Evolutionary conservation across 1,140 invertebrate species (phyloP).

Genomic region (Drosophila truncata): DNA sequence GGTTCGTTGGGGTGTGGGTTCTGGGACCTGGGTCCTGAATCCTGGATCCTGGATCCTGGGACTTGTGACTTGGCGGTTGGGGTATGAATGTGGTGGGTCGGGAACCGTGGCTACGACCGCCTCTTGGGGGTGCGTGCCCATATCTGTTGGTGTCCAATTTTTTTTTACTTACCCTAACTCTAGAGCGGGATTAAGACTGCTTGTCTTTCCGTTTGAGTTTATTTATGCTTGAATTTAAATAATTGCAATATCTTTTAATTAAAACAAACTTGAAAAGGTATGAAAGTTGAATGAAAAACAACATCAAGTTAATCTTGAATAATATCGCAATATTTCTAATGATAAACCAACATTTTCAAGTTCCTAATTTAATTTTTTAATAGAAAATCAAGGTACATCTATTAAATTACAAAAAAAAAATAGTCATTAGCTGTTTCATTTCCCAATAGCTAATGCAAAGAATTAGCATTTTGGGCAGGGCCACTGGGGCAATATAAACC

Average conservation of each 20-base stretch:
- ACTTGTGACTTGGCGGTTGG: slow-evolving; percentile 4
- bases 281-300: not conserved
- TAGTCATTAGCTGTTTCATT: not conserved
- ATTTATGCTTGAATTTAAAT: not conserved
- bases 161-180: slow-evolving; percentile 36
- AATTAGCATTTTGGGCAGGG: not conserved
- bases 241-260: not conserved
- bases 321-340: no score
- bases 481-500: no score
- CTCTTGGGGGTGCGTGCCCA: slow-evolving; percentile 36
- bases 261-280: not conserved
- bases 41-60: slow-evolving; percentile 4
- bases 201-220: not conserved
- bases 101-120: slow-evolving; percentile 2
- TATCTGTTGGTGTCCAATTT: slow-evolving; percentile 24
- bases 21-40: slow-evolving; percentile 13
- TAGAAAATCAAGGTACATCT: no score
- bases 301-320: no score
- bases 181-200: slow-evolving; percentile 2
- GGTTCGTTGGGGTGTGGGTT: slow-evolving; percentile 14
- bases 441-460: not conserved
- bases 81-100: slow-evolving; percentile 28
- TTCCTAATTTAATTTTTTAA: no score
- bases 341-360: no score
- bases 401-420: not conserved